Evolutionary conservation across 2,888 invertebrate genomes (phyloP).

Genomic region (Leptinotarsa rubiginosa): DNA sequence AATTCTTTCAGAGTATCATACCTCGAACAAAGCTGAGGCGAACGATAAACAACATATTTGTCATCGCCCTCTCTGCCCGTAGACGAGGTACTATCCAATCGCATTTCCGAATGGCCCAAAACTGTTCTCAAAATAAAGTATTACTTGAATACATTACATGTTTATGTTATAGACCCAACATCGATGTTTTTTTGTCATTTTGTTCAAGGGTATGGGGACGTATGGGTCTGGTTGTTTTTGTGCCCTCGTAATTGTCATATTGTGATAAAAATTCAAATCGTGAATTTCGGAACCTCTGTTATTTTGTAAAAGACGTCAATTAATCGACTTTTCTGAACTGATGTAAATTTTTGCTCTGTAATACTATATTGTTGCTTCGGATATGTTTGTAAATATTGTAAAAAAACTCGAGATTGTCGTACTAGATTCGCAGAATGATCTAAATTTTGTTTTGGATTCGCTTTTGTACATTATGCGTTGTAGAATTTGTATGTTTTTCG

Average conservation of each 20-base stretch:
- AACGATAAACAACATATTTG: too few relatives aligned
- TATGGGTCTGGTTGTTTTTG: background rate
- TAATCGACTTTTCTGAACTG: conserved; percentile 44
- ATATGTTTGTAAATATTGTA: conserved; percentile 48
- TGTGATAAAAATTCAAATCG: conserved; percentile 19
- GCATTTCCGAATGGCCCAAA: too few relatives aligned
- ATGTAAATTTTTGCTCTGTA: conserved; percentile 49
- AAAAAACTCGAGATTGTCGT: conserved; percentile 44
- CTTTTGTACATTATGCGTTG: conserved; percentile 52
- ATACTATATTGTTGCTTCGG: conserved; percentile 37
- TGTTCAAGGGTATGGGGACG: too few relatives aligned
- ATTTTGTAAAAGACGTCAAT: conserved; percentile 47
- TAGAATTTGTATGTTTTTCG: conserved; percentile 50
- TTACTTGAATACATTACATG: too few relatives aligned
- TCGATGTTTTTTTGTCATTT: too few relatives aligned
- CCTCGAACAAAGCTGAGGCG: too few relatives aligned
- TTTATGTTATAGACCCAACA: too few relatives aligned
- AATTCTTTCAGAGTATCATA: too few relatives aligned
- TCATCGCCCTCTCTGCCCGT: too few relatives aligned
- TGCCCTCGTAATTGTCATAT: conserved; percentile 2
- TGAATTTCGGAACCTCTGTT: conserved; percentile 35
- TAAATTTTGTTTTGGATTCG: conserved; percentile 39
- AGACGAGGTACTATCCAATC: too few relatives aligned
- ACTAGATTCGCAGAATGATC: conserved; percentile 43
- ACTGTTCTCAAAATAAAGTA: too few relatives aligned